Percentiles rank a stretch among this genome's conserved stretches.
Evolutionary conservation across 2,888 invertebrate genomes (phyloP).

Genomic region (Cosmorhoe ocellata): DNA sequence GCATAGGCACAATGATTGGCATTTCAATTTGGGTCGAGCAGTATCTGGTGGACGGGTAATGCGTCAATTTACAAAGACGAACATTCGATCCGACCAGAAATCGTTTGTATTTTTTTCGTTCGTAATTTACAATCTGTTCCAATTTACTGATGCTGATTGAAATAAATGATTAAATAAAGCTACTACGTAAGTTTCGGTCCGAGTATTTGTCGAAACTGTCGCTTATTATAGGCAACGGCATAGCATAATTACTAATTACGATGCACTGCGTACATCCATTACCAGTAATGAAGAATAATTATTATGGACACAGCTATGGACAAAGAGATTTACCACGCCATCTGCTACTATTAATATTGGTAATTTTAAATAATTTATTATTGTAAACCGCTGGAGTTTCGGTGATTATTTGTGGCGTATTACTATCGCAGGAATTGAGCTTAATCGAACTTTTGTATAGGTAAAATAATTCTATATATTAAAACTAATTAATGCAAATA

Average conservation of each 20-base stretch:
- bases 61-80: conserved; percentile 51
- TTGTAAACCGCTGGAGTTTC: neutral
- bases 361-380: conserved; percentile 21
- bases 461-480: too few relatives aligned
- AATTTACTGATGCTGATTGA: conserved; percentile 28
- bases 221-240: neutral
- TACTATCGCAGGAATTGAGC: neutral
- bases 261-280: conserved; percentile 29
- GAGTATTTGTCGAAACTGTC: neutral
- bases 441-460: neutral
- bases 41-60: conserved; percentile 47
- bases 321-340: conserved; percentile 28
- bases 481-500: too few relatives aligned
- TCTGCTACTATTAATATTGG: conserved; percentile 27
- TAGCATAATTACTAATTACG: conserved; percentile 31
- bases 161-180: too few relatives aligned
- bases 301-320: conserved; percentile 31
- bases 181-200: too few relatives aligned
- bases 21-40: conserved; percentile 60
- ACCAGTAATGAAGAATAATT: conserved; percentile 36
- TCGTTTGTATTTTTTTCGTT: conserved; percentile 35
- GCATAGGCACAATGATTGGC: conserved; percentile 56
- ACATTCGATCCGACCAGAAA: conserved; percentile 41
- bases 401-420: neutral
- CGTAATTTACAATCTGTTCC: conserved; percentile 41